Conservation (phyloP, 2,888 invertebrate species). For the Melinaea menophilus region DNA sequence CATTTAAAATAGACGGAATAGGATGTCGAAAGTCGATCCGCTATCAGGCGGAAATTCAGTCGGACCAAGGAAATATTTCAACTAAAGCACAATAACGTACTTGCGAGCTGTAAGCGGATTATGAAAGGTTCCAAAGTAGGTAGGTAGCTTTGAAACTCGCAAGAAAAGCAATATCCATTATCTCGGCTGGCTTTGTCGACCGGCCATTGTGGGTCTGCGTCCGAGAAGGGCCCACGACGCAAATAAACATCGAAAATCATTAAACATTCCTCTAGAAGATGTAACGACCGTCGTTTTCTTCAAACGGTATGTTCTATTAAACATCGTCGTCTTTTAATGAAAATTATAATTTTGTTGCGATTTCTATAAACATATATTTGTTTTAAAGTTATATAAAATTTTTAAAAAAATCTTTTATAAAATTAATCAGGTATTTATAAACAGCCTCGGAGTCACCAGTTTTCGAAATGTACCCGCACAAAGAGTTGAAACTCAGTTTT, state of each 20-base stretch:
- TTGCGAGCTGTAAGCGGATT: conserved; percentile 71
- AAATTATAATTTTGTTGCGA: too few relatives aligned
- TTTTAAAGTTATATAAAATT: too few relatives aligned
- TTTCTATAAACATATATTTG: too few relatives aligned
- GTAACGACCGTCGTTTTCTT: conserved; percentile 11
- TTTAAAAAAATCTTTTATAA: too few relatives aligned
- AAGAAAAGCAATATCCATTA: conserved; percentile 77
- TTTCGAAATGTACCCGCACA: too few relatives aligned
- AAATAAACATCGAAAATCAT: conserved; percentile 24
- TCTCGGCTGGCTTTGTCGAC: conserved; percentile 67
- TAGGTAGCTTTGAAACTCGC: conserved; percentile 75
- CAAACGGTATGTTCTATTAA: not conserved
- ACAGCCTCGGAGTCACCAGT: too few relatives aligned
- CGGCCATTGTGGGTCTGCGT: conserved; percentile 59
- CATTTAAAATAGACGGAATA: not conserved
- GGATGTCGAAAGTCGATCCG: conserved; percentile 8
- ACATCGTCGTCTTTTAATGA: too few relatives aligned
- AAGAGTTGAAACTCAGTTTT: too few relatives aligned
- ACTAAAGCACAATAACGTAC: conserved; percentile 68
- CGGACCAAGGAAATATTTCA: conserved; percentile 58
- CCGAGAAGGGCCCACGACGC: conserved; percentile 28
- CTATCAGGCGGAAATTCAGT: conserved; percentile 21
- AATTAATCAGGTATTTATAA: too few relatives aligned
- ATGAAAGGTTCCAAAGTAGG: conserved; percentile 74
- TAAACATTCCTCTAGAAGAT: conserved; percentile 15